Evolutionary conservation across 2,797 vertebrate species (phyloP).

Genomic region (Protonibea diacanthus): DNA sequence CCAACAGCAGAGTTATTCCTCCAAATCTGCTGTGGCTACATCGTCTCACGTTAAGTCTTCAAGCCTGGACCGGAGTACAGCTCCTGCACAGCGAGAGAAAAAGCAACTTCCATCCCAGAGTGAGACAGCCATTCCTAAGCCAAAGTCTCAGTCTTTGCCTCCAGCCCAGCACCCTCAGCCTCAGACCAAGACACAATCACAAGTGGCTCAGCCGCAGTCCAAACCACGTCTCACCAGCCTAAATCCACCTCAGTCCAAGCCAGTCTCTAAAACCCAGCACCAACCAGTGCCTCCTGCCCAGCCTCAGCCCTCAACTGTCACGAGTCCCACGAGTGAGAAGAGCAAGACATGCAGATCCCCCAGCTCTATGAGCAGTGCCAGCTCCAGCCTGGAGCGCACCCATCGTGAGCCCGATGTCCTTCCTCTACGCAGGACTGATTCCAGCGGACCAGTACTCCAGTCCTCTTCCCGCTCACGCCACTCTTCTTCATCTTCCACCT

Average conservation of each 20-base stretch:
- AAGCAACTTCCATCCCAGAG: slow-evolving; percentile 55
- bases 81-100: slow-evolving; percentile 67
- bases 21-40: slow-evolving; percentile 68
- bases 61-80: slow-evolving; percentile 69
- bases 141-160: slow-evolving; percentile 62
- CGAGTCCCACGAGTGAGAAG: slow-evolving; percentile 64
- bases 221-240: slow-evolving; percentile 55
- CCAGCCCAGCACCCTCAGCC: slow-evolving; percentile 40
- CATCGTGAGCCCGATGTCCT: slow-evolving; percentile 91
- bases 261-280: slow-evolving; percentile 53
- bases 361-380: slow-evolving; percentile 76
- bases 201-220: slow-evolving; percentile 62
- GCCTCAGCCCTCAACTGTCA: slow-evolving; percentile 68
- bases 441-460: slow-evolving; percentile 87
- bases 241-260: slow-evolving; percentile 61
- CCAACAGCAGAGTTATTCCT: slow-evolving; percentile 71
- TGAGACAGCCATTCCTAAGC: slow-evolving; percentile 49
- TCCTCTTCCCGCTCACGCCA: slow-evolving; percentile 87
- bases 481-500: slow-evolving; percentile 87
- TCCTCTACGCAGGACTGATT: slow-evolving; percentile 91
- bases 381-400: slow-evolving; percentile 81
- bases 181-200: slow-evolving; percentile 50
- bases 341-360: slow-evolving; percentile 75
- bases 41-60: slow-evolving; percentile 55
- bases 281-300: slow-evolving; percentile 26